Percentiles rank a stretch among this genome's conserved stretches.
Conservation (phyloP, 2,113 vertebrate genomes). For the Rhabdornis inornatus region DNA sequence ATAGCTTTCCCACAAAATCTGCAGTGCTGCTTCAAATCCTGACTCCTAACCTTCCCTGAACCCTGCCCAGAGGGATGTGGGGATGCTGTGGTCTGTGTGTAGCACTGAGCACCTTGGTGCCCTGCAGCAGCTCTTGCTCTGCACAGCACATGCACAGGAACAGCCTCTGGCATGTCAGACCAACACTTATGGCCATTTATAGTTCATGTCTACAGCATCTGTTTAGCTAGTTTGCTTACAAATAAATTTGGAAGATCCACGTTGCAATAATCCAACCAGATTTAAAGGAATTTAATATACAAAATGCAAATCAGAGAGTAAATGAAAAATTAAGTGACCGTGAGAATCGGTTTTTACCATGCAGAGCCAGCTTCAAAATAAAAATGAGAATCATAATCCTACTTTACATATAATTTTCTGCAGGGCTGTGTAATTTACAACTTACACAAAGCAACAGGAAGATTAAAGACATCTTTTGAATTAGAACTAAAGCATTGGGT, state of each 20-base stretch:
- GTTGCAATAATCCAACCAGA: neutral
- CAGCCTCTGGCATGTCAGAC: neutral
- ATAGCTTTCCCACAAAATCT: neutral
- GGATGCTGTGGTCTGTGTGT: neutral
- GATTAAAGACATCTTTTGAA: conserved; percentile 66
- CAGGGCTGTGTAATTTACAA: conserved; percentile 58
- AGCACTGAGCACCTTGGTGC: neutral
- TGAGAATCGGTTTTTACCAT: neutral
- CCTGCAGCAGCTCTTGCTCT: neutral
- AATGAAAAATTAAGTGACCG: conserved; percentile 47
- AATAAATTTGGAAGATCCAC: neutral
- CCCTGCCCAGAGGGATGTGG: rapidly evolving
- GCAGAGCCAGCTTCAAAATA: conserved; percentile 47
- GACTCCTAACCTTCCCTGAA: neutral
- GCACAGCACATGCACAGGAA: rapidly evolving
- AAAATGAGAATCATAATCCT: conserved; percentile 62
- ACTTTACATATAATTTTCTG: conserved; percentile 69
- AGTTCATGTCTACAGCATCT: neutral
- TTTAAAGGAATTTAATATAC: neutral
- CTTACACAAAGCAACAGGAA: conserved; percentile 55
- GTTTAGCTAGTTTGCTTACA: neutral
- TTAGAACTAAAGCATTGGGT: conserved; percentile 48
- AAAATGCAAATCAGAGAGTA: neutral
- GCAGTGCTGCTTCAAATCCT: neutral
- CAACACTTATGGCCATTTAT: neutral